A percentile compares a stretch with the other conserved stretches of the same genome.
Conservation (phyloP, 1,140 invertebrate species). For the Monochamus saltuarius region DNA sequence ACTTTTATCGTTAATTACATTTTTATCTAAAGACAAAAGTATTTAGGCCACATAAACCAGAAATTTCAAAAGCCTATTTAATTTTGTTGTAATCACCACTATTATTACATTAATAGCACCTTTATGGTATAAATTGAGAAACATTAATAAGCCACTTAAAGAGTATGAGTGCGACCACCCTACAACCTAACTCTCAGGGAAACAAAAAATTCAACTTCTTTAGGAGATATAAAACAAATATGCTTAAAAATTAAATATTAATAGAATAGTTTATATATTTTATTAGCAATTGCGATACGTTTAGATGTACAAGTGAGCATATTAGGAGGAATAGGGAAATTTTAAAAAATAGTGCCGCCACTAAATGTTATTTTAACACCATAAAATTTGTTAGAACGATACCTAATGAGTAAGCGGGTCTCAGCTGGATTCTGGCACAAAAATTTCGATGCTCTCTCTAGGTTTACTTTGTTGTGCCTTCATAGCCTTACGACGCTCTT, state of each 20-base stretch:
- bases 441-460: constrained; percentile 60
- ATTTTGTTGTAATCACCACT: not conserved
- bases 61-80: too few relatives aligned
- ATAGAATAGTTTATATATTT: not conserved
- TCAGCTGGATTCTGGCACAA: constrained; percentile 58
- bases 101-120: not conserved
- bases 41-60: too few relatives aligned
- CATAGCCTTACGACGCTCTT: constrained; percentile 72
- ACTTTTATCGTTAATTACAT: too few relatives aligned
- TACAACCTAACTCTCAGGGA: not conserved
- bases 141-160: not conserved
- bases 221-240: constrained; percentile 7
- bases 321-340: not conserved
- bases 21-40: too few relatives aligned
- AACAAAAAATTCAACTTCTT: not conserved
- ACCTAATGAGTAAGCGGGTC: constrained; percentile 14
- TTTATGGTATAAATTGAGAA: not conserved
- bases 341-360: not conserved
- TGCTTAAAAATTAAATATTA: not conserved
- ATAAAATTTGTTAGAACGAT: constrained; percentile 3
- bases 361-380: constrained; percentile 1
- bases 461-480: constrained; percentile 51
- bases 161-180: not conserved
- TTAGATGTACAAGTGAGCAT: constrained; percentile 12
- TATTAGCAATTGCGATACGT: constrained; percentile 2